Evolutionary conservation across 2,888 invertebrate species (phyloP).

Genomic region (Clostera curtula): DNA sequence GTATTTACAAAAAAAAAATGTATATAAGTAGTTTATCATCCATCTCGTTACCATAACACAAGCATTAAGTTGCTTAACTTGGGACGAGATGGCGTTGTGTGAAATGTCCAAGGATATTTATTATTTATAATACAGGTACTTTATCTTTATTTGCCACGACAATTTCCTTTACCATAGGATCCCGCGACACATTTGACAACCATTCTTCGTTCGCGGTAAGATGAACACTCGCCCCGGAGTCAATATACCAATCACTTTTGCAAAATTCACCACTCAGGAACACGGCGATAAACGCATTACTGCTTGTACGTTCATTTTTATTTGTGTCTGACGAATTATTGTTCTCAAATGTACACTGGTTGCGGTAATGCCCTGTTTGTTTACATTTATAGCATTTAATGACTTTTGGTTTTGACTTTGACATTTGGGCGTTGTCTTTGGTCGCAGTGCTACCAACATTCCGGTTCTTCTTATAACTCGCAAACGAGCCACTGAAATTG

Average conservation of each 20-base stretch:
- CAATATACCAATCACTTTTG: constrained; percentile 3
- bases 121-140: constrained; percentile 3
- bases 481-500: constrained; percentile 10
- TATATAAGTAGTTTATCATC: no score
- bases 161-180: not conserved
- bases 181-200: not conserved
- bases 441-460: constrained; percentile 11
- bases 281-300: constrained; percentile 19
- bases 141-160: constrained; percentile 1
- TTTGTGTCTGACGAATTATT: constrained; percentile 11
- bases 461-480: constrained; percentile 13
- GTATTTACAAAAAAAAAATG: no score
- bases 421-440: constrained; percentile 10
- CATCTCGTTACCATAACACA: no score
- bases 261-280: constrained; percentile 18
- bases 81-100: no score
- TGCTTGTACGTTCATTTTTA: constrained; percentile 10
- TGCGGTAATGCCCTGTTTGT: constrained; percentile 18
- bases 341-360: constrained; percentile 11
- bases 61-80: no score
- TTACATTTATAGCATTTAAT: constrained; percentile 17
- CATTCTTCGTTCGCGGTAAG: not conserved
- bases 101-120: no score
- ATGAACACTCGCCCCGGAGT: constrained; percentile 3
- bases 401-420: constrained; percentile 13